Conservation (phyloP, 2,888 invertebrate genomes). For the Cephonodes hylas region DNA sequence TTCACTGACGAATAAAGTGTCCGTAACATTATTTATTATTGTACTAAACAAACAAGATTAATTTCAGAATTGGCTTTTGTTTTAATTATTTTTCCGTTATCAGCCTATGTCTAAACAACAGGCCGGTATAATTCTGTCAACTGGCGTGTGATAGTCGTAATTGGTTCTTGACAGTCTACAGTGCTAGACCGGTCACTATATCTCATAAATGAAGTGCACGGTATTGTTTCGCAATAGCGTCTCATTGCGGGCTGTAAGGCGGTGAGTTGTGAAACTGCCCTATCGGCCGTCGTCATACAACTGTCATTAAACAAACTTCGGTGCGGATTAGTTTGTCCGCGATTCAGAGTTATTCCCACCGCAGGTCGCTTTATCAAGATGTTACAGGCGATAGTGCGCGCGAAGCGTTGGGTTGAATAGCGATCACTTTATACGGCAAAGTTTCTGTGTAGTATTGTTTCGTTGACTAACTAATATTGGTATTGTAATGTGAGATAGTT, state of each 20-base stretch:
- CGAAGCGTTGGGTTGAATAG: not conserved
- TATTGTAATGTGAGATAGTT: not conserved
- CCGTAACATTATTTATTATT: not conserved
- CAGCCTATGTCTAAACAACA: too few species aligned
- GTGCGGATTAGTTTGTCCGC: constrained; percentile 2
- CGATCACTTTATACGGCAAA: not conserved
- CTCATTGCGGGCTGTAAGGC: not conserved
- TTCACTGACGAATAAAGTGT: not conserved
- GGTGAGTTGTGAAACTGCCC: not conserved
- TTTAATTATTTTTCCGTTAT: too few species aligned
- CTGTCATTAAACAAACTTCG: constrained; percentile 5
- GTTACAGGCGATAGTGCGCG: not conserved
- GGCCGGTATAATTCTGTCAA: too few species aligned
- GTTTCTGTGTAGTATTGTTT: not conserved
- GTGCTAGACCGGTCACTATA: not conserved
- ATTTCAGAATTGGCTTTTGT: too few species aligned
- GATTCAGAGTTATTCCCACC: not conserved
- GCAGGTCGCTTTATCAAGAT: not conserved
- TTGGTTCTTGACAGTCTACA: not conserved
- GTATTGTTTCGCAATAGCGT: too few species aligned
- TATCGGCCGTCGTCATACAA: constrained; percentile 1
- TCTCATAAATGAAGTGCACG: too few species aligned
- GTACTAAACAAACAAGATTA: too few species aligned
- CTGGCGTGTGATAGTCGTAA: too few species aligned
- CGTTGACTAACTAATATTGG: not conserved